These are phyloP conservation scores for Hydropsyche tenuis DNA, from an alignment of 1,140 invertebrate genomes.

Conservation along the genomic window DNA sequence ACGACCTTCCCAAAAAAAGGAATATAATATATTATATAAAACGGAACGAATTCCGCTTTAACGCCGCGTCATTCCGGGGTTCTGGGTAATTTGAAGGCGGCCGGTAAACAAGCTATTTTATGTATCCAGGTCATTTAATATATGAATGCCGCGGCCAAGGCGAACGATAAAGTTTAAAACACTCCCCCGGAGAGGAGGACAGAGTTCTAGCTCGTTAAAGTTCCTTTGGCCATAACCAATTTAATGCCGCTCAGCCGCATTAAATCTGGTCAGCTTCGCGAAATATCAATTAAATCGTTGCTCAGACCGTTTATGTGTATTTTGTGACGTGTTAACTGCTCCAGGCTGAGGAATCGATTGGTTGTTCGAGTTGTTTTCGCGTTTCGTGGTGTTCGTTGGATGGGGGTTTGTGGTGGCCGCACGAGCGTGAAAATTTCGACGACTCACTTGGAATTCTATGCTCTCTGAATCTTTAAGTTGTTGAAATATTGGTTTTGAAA, in stretches of 20 bases:
- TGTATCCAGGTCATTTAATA: slow-evolving; percentile 37
- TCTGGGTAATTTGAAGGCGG: slow-evolving; percentile 24
- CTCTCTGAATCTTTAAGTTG: too few species aligned
- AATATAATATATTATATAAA: slow-evolving; percentile 14
- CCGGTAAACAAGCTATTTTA: slow-evolving; percentile 36
- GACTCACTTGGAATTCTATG: too few species aligned
- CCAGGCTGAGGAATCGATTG: too few species aligned
- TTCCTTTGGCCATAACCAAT: slow-evolving; percentile 15
- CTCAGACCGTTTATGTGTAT: too few species aligned
- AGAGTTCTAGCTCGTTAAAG: slow-evolving; percentile 15
- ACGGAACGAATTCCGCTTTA: slow-evolving; percentile 31
- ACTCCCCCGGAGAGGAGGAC: neutral
- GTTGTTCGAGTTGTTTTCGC: too few species aligned
- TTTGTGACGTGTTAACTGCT: too few species aligned
- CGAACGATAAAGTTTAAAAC: slow-evolving; percentile 34
- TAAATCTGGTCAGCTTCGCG: slow-evolving; percentile 13
- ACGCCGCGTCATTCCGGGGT: slow-evolving; percentile 18
- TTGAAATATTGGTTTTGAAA: too few species aligned
- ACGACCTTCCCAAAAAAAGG: too few species aligned
- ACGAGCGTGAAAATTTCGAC: too few species aligned
- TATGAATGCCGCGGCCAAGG: slow-evolving; percentile 18
- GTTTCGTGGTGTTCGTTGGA: too few species aligned
- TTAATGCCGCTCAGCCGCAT: neutral
- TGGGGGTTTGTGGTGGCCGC: too few species aligned
- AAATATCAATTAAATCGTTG: slow-evolving; percentile 15